These are phyloP conservation scores for Capitella teleta DNA, from an alignment of 1,140 invertebrate genomes.

Conservation along the genomic window DNA sequence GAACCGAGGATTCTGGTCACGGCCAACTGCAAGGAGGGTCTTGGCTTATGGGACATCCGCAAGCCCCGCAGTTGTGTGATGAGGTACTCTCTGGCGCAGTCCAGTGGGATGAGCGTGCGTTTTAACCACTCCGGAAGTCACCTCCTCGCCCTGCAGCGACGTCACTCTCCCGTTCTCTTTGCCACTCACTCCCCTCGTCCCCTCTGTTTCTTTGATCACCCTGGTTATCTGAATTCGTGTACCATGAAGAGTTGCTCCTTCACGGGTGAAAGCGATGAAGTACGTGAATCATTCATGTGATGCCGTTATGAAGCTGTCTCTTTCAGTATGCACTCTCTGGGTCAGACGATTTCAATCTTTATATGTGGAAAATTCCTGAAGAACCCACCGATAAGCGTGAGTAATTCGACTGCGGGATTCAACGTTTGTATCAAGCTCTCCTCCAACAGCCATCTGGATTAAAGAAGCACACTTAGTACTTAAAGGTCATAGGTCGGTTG, in stretches of 20 bases:
- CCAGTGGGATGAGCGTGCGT: slow-evolving; percentile 76
- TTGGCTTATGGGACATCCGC: slow-evolving; percentile 76
- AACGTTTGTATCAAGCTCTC: too few relatives aligned
- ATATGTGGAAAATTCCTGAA: slow-evolving; percentile 81
- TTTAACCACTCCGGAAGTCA: slow-evolving; percentile 69
- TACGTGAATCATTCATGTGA: too few relatives aligned
- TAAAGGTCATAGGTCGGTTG: slow-evolving; percentile 82
- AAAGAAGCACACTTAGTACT: slow-evolving; percentile 67
- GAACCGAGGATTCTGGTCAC: slow-evolving; percentile 71
- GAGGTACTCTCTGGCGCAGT: slow-evolving; percentile 58
- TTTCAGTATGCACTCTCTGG: slow-evolving; percentile 71
- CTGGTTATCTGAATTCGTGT: slow-evolving; percentile 87
- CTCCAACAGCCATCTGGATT: slow-evolving; percentile 46
- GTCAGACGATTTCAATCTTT: slow-evolving; percentile 90
- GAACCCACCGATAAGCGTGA: too few relatives aligned
- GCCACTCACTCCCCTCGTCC: slow-evolving; percentile 52
- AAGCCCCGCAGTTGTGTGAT: slow-evolving; percentile 52
- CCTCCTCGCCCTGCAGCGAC: slow-evolving; percentile 69
- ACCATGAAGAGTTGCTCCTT: slow-evolving; percentile 95
- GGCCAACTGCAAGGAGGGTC: slow-evolving; percentile 78
- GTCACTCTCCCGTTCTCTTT: slow-evolving; percentile 74
- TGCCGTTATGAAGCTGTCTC: slow-evolving; percentile 14
- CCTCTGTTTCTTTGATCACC: slow-evolving; percentile 75
- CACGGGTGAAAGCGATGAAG: slow-evolving; percentile 70
- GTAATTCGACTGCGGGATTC: too few relatives aligned